These are phyloP conservation scores for Phoeniculus purpureus DNA, from an alignment of 2,797 vertebrate genomes.

Conservation along the genomic window DNA sequence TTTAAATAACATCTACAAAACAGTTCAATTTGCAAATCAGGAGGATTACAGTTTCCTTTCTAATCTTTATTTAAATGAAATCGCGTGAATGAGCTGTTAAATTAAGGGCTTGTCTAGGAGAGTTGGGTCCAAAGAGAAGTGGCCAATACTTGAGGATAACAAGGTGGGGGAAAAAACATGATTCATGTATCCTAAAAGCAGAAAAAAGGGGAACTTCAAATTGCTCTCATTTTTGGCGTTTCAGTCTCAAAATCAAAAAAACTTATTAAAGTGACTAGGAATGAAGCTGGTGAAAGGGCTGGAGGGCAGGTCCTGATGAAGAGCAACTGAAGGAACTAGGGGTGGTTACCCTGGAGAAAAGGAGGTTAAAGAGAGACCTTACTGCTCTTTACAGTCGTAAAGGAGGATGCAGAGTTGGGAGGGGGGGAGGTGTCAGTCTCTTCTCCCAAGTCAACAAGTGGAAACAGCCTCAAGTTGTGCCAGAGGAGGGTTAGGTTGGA, in stretches of 20 bases:
- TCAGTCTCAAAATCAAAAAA: background rate
- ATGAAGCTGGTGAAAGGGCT: no score
- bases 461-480: no score
- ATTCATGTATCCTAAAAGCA: background rate
- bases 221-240: background rate
- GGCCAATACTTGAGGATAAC: slow-evolving; percentile 30
- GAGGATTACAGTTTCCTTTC: slow-evolving; percentile 62
- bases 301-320: no score
- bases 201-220: background rate
- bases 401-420: no score
- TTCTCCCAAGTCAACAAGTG: no score
- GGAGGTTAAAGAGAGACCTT: no score
- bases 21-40: slow-evolving; percentile 73
- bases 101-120: slow-evolving; percentile 42
- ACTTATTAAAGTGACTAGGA: background rate
- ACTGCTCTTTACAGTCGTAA: no score
- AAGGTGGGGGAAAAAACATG: background rate
- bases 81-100: slow-evolving; percentile 52
- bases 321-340: no score
- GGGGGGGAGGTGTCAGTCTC: no score
- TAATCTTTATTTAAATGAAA: slow-evolving; percentile 68
- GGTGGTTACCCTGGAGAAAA: no score
- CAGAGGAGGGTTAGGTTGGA: no score
- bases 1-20: slow-evolving; percentile 73
- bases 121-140: slow-evolving; percentile 49